Base-by-base conservation (phyloP, 1,140 invertebrate species). In the Kradibia gibbosae region DNA sequence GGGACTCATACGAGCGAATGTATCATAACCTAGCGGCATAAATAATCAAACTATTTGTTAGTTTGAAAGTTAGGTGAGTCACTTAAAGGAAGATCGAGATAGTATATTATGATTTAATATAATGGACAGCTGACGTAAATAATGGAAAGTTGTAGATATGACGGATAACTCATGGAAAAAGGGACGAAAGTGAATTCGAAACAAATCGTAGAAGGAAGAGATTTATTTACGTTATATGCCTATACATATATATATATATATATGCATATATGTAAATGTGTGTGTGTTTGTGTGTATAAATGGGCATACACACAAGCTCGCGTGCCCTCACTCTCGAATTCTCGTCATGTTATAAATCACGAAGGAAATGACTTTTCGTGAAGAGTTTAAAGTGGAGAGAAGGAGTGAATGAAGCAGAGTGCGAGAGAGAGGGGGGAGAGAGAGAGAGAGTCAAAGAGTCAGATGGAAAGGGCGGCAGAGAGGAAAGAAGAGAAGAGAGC, bases 271-370 rank as follows among this genome's bases (percentile, higher is more conserved):
- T 28, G 17, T 50, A 42, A 45, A 45, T 4, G 50, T 53, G 20
- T 20, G 50, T 53, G n/a, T 39, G 73, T 31, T 36, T 42, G 45
- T n/a, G n/a, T n/a, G n/a, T n/a, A n/a, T n/a, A n/a, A n/a, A 36
- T 57, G 50, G 42, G 34, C 25, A 50, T 8, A 48, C 11, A 71
- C 39, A 13, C n/a, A 36, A n/a, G n/a, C 11, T 1, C 31, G 45
- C 15, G 36, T 8, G 36, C n/a, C 22, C 13, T 3, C 7, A 36
- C n/a, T 28, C 36, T 62, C 34, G 67, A 62, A 70, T 53, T 73
- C 53, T 73, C 36, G n/a, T 20, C 34, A 45, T 80, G 39, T 28
- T 73, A 72, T 80, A 73, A 80, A 80, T 80, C 67, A 72, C 53
- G 17, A 20, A 80, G 62, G 62, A 78, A 78, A 78, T 70, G 62